Base-by-base conservation (phyloP, 1,140 invertebrate species). In the Zaprionus camerounensis region DNA sequence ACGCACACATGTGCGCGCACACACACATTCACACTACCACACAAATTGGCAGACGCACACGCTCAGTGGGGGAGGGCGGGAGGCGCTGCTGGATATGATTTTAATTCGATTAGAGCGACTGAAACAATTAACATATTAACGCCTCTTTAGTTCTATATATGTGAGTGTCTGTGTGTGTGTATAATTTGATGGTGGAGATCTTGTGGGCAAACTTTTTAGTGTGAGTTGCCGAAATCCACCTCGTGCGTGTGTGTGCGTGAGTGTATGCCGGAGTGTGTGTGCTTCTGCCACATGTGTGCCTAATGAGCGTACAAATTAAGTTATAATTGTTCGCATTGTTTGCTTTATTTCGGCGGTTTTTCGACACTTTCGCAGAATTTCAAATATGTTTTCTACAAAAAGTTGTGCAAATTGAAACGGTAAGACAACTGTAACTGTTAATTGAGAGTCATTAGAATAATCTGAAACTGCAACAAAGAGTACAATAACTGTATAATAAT, bases 51-150 rank as follows among this genome's bases (percentile, higher is more conserved):
- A 46, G 31, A 51, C 70, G 26, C 41, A 26, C 20, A 59, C 67
- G 26, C 28, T n/a, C n/a, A 44, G 3, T 26, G 55, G 44, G 36
- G 31, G 24, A 0, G 36, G 36, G n/a, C n/a, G n/a, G 31, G 24
- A 69, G 63, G 13, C 34, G 81, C 87, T 87, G 81, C 80, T 82
- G 81, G 88, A 81, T 92, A 78, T 86, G 91, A 91, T 92, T 92
- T 92, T 92, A 92, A 92, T 92, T 92, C 91, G 91, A 92, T 92
- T 92, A 92, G 87, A 92, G 83, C 51, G 72, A 78, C 80, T 76
- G 82, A 86, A 92, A 92, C 91, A 92, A 92, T 92, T 92, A 92
- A 92, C 91, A 85, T 78, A 92, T 92, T 92, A 92, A 92, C 91
- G 91, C 91, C 91, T 92, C 84, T 92, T 92, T 88, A 88, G 81